Evolutionary conservation across 2,113 vertebrate genomes (phyloP).

Genomic region (Plestiodon gilberti): DNA sequence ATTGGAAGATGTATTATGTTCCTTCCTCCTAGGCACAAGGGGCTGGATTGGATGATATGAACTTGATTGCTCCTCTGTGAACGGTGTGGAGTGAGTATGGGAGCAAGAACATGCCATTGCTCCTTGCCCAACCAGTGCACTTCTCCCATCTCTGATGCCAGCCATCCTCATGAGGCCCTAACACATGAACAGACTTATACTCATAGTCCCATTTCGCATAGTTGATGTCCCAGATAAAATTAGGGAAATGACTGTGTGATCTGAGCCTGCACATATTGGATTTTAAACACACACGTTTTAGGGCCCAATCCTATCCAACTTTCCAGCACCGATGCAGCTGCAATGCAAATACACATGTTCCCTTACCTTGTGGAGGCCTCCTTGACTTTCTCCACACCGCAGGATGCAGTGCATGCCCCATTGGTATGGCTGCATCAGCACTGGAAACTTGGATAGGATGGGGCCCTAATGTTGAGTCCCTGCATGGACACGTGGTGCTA

Average conservation of each 20-base stretch:
- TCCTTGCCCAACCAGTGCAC: not conserved
- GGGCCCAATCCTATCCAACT: no score
- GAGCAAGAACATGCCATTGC: not conserved
- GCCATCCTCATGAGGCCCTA: not conserved
- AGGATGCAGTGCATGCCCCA: no score
- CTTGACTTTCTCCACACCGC: no score
- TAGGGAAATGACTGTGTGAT: not conserved
- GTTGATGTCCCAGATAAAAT: not conserved
- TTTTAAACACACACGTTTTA: not conserved
- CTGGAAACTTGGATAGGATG: no score
- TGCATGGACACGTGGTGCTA: not conserved
- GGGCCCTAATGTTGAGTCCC: not conserved
- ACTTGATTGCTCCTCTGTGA: not conserved
- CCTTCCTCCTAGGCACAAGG: not conserved
- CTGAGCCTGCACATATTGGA: not conserved
- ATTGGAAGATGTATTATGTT: not conserved
- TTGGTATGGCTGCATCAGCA: no score
- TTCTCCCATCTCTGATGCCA: not conserved
- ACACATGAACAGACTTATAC: not conserved
- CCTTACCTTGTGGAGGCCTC: no score
- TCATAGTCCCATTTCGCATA: not conserved
- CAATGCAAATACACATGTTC: no score
- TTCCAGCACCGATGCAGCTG: no score
- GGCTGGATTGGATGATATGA: not conserved
- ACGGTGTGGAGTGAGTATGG: not conserved